Conservation (phyloP, 2,113 vertebrate species). For the Morphnarchus princeps region DNA sequence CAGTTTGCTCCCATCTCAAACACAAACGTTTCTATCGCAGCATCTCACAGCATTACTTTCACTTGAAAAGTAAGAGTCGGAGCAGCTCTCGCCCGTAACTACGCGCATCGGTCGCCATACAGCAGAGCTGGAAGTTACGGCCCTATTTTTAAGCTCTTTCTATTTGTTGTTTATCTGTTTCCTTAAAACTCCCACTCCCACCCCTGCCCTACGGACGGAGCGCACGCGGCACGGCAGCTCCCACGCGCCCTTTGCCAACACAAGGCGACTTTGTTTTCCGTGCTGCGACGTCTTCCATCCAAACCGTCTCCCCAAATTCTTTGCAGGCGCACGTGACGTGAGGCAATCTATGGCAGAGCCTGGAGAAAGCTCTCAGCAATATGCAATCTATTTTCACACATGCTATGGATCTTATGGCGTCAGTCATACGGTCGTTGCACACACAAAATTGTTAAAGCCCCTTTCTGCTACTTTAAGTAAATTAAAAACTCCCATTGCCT, state of each 20-base stretch:
- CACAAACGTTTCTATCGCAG: neutral
- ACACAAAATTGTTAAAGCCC: neutral
- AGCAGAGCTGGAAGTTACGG: neutral
- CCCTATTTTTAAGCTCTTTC: neutral
- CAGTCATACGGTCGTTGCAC: neutral
- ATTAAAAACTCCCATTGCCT: neutral
- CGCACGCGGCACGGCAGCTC: constrained; percentile 19
- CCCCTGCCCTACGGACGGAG: neutral
- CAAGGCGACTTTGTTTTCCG: constrained; percentile 43
- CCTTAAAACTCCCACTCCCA: constrained; percentile 53
- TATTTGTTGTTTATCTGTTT: constrained; percentile 43
- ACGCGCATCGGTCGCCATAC: accelerated
- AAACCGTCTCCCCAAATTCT: neutral
- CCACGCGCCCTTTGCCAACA: constrained; percentile 31
- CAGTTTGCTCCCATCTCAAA: neutral
- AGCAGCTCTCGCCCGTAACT: neutral
- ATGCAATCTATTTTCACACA: constrained; percentile 1
- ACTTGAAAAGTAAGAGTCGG: neutral
- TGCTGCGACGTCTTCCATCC: neutral
- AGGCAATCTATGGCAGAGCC: neutral
- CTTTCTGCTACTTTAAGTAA: neutral
- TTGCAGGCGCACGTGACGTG: neutral
- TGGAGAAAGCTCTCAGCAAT: neutral
- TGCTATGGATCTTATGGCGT: neutral
- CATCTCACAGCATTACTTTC: neutral